Percentiles rank a stretch among this genome's conserved stretches.
phyloP scores from a whole-genome alignment of 1,140 invertebrate genomes.

The Hermetia illucens region DNA sequence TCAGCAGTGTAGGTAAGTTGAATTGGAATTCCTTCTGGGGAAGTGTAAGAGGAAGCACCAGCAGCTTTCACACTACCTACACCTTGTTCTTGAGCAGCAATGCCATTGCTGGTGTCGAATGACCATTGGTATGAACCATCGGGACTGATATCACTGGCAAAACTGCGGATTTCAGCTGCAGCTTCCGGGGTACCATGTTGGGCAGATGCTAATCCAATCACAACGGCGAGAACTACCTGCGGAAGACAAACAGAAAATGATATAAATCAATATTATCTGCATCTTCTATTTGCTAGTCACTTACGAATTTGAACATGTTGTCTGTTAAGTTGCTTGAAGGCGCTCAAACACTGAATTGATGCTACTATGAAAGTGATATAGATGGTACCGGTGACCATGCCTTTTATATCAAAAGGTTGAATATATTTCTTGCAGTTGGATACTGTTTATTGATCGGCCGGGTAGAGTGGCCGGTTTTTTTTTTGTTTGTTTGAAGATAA shows the following conservation, averaged over 20 bases:
- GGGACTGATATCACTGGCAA: constrained; percentile 36
- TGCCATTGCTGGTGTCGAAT: constrained; percentile 44
- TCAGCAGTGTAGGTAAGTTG: constrained; percentile 54
- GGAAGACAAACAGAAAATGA: constrained; percentile 10
- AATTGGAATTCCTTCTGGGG: constrained; percentile 32
- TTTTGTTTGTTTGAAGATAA: too few relatives aligned
- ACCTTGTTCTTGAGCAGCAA: constrained; percentile 39
- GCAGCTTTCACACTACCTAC: constrained; percentile 15
- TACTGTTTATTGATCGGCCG: too few relatives aligned
- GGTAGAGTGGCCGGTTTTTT: too few relatives aligned
- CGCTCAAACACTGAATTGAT: too few relatives aligned
- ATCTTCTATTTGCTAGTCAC: too few relatives aligned
- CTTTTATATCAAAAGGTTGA: too few relatives aligned
- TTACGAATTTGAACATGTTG: constrained; percentile 11
- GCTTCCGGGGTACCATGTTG: too few relatives aligned
- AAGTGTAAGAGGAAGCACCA: constrained; percentile 18
- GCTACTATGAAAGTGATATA: too few relatives aligned
- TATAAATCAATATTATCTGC: constrained; percentile 1
- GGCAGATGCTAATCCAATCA: too few relatives aligned
- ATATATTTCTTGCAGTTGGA: too few relatives aligned
- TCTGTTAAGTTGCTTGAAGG: too few relatives aligned
- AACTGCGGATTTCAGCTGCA: constrained; percentile 18
- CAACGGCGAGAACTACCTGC: constrained; percentile 10
- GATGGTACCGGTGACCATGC: too few relatives aligned
- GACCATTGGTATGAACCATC: constrained; percentile 36